These are phyloP conservation scores for Anisognathus igniventris DNA, from an alignment of 2,797 vertebrate species.

Conservation along the genomic window DNA sequence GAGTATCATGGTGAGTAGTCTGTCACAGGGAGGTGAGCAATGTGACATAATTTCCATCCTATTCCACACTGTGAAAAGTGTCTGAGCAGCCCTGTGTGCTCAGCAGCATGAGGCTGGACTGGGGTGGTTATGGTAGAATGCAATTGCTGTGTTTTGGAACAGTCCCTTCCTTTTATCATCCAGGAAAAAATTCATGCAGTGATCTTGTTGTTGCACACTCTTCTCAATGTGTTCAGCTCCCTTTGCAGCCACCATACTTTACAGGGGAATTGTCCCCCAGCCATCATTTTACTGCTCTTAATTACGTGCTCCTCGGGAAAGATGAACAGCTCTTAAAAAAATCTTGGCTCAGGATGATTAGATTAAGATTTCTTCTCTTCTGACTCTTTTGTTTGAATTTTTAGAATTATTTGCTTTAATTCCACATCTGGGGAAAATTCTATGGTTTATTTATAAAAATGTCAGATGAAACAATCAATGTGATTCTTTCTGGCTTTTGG, in stretches of 20 bases:
- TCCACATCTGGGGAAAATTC: background rate
- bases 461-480: background rate
- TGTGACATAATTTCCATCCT: background rate
- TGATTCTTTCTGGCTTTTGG: background rate
- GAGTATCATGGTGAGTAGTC: background rate
- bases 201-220: background rate
- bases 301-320: fast-evolving
- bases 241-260: background rate
- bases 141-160: background rate
- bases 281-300: background rate
- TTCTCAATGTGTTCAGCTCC: background rate
- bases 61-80: background rate
- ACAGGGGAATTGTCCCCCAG: background rate
- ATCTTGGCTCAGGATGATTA: background rate
- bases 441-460: background rate
- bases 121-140: background rate
- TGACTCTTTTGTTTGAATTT: background rate
- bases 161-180: background rate
- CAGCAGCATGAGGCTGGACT: background rate
- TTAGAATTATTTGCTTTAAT: background rate
- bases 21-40: background rate
- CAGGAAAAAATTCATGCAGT: background rate
- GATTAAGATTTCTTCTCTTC: background rate
- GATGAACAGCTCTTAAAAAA: background rate
- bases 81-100: background rate